Conservation (phyloP, 92 coral and sea anemone species). For the Scolanthus callimorphus region DNA sequence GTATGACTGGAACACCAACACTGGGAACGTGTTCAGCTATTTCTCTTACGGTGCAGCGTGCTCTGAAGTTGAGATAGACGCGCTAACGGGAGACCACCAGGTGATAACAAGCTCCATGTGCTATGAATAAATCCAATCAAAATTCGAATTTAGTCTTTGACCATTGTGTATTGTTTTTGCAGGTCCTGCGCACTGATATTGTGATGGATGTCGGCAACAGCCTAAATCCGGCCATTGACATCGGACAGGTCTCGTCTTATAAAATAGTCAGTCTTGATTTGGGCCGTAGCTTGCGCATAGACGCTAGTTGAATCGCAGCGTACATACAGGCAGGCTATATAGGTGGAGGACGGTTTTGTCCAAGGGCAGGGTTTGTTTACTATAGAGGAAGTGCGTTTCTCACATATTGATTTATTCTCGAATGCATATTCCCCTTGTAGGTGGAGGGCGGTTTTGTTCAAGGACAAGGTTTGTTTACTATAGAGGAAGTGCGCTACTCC, state of each 20-base stretch:
- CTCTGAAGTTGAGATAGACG: slow-evolving; percentile 85
- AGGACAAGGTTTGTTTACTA: slow-evolving; percentile 74
- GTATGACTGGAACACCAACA: slow-evolving; percentile 57
- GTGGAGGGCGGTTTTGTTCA: slow-evolving; percentile 84
- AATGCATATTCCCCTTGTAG: too few species aligned
- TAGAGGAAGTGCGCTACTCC: slow-evolving; percentile 73
- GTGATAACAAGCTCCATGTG: slow-evolving; percentile 4
- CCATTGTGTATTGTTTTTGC: background rate
- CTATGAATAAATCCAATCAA: too few species aligned
- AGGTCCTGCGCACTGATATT: slow-evolving; percentile 77
- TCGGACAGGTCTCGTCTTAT: slow-evolving; percentile 81
- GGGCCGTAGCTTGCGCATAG: too few species aligned
- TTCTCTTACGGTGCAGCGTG: slow-evolving; percentile 79
- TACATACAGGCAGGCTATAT: too few species aligned
- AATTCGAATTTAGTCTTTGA: too few species aligned
- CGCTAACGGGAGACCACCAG: slow-evolving; percentile 78
- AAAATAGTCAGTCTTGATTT: too few species aligned
- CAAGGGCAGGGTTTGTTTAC: slow-evolving; percentile 82
- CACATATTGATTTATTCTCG: too few species aligned
- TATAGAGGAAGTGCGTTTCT: slow-evolving; percentile 64
- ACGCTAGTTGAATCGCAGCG: too few species aligned
- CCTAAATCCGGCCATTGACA: slow-evolving; percentile 82
- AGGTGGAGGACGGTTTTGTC: slow-evolving; percentile 79
- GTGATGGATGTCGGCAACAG: slow-evolving; percentile 90
- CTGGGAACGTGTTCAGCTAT: slow-evolving; percentile 65